Evolutionary conservation across 2,113 vertebrate genomes (phyloP).

Genomic region (Coptodon rendalli): DNA sequence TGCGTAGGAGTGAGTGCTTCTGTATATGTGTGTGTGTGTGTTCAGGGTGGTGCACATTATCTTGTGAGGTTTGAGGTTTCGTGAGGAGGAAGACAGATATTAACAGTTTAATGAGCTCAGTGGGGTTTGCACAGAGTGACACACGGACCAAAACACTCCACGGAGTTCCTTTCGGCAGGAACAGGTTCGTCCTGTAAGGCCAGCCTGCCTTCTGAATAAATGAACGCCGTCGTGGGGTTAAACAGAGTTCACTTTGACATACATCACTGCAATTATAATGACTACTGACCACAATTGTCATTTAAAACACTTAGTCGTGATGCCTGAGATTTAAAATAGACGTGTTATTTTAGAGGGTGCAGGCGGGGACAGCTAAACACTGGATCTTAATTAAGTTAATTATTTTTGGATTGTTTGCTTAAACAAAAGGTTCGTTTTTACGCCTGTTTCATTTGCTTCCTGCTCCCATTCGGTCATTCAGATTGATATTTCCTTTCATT

Average conservation of each 20-base stretch:
- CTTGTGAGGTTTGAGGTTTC: constrained; percentile 38
- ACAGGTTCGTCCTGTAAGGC: constrained; percentile 50
- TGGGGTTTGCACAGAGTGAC: constrained; percentile 23
- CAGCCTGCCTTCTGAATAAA: constrained; percentile 45
- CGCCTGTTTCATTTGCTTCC: background rate
- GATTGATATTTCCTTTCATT: background rate
- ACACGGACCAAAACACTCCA: constrained; percentile 1
- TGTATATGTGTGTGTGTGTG: background rate
- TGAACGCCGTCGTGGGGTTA: constrained; percentile 31
- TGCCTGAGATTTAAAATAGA: background rate
- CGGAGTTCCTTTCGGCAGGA: constrained; percentile 32
- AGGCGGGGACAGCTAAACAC: background rate
- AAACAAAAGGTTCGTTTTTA: background rate
- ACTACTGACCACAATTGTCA: background rate
- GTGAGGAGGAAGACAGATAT: constrained; percentile 41
- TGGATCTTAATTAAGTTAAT: background rate
- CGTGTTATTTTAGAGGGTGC: background rate
- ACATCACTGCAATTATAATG: constrained; percentile 28
- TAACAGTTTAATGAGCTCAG: constrained; percentile 57
- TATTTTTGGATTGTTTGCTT: background rate
- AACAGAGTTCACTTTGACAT: constrained; percentile 34
- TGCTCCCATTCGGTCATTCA: background rate
- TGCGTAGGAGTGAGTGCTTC: background rate
- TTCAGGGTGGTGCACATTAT: constrained; percentile 16
- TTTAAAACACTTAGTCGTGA: background rate